Percentiles rank a stretch among this genome's conserved stretches.
phyloP scores from a whole-genome alignment of 35 echinoderm and acorn worm species.

The Heliocidaris tuberculata region DNA sequence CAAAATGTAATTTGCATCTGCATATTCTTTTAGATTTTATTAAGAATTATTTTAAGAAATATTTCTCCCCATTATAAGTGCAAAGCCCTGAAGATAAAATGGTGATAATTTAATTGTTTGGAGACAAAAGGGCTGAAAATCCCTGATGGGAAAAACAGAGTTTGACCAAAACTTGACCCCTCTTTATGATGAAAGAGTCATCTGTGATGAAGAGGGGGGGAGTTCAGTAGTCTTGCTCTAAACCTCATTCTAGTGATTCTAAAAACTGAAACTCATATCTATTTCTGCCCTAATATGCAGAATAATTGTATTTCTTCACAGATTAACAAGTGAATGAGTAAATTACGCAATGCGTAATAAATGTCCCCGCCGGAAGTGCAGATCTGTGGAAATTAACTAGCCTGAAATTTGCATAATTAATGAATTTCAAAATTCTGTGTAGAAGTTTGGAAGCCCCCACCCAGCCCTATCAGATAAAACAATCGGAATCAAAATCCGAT shows the following conservation, averaged over 20 bases:
- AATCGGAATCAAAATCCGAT: too few species aligned
- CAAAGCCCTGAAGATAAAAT: neutral
- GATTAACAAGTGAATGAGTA: too few species aligned
- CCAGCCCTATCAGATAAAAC: too few species aligned
- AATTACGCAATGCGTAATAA: too few species aligned
- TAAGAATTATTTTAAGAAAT: neutral
- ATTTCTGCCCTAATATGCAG: too few species aligned
- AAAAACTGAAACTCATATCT: neutral
- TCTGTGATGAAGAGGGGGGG: neutral
- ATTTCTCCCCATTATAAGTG: neutral
- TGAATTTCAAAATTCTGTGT: too few species aligned
- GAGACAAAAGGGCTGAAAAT: slow-evolving; percentile 28
- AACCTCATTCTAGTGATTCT: neutral
- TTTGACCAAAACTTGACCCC: slow-evolving; percentile 28
- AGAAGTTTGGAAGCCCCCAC: too few species aligned
- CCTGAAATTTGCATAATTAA: too few species aligned
- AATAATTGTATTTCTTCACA: too few species aligned
- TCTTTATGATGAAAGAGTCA: slow-evolving; percentile 8
- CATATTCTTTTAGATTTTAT: neutral
- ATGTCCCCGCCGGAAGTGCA: too few species aligned
- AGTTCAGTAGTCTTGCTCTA: neutral
- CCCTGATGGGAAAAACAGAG: neutral
- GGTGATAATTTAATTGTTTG: slow-evolving; percentile 23
- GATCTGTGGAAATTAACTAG: too few species aligned
- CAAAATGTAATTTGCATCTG: neutral